A percentile compares a stretch with the other conserved stretches of the same genome.
phyloP scores from a whole-genome alignment of 1,140 invertebrate genomes.

The Chelonus insularis region DNA sequence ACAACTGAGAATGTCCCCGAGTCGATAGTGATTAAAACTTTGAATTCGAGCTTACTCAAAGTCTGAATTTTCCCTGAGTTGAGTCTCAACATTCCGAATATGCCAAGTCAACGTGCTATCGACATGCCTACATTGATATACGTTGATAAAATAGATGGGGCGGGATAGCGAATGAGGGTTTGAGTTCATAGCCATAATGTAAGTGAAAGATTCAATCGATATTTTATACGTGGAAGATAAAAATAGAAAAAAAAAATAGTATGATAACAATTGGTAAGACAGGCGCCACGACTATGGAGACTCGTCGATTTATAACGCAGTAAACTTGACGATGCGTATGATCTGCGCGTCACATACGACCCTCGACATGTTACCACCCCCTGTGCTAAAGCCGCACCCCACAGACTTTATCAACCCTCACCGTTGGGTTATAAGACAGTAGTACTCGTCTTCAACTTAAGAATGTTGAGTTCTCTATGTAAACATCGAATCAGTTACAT shows the following conservation, averaged over 20 bases:
- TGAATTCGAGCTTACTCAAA: slow-evolving; percentile 22
- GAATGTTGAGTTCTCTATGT: too few relatives aligned
- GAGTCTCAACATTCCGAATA: not conserved
- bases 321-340: slow-evolving; percentile 49
- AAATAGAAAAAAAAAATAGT: not conserved
- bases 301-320: slow-evolving; percentile 52
- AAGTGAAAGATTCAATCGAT: too few relatives aligned
- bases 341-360: slow-evolving; percentile 40
- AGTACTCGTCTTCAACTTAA: not conserved
- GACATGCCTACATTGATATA: not conserved
- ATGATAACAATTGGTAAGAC: slow-evolving; percentile 7
- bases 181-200: too few relatives aligned
- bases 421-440: not conserved
- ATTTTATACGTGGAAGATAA: not conserved
- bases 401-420: not conserved
- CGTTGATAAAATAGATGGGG: too few relatives aligned
- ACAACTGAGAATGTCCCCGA: slow-evolving; percentile 21
- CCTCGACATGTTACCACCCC: not conserved
- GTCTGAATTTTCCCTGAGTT: slow-evolving; percentile 1
- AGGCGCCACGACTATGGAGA: slow-evolving; percentile 43
- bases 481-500: too few relatives aligned
- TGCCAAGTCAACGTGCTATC: not conserved
- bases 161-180: too few relatives aligned
- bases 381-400: not conserved
- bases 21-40: slow-evolving; percentile 56